Base-by-base conservation (phyloP, 2,797 vertebrate species). In the Sebastes goodei region DNA sequence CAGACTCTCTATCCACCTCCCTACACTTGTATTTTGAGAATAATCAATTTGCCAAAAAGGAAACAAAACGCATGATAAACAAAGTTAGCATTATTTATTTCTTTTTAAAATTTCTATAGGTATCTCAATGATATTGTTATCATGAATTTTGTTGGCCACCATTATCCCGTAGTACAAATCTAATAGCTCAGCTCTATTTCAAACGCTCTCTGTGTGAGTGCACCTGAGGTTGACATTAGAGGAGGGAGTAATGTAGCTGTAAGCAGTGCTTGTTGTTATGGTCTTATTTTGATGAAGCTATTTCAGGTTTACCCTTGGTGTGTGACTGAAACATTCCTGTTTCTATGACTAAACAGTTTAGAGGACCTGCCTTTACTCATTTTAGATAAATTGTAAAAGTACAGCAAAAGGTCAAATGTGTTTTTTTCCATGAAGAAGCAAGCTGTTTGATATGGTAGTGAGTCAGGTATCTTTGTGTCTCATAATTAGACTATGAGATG, bases 221-320 rank as follows among this genome's bases (percentile, higher is more conserved):
- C 61, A 61, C 49, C 57, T 4, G 30, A 46, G 38, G 60, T 29
- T 65, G 65, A 68, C 46, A 7, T 55, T 76, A 65, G 17, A 49
- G 52, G 42, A 23, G 5, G 15, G 35, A 70, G 25, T 17, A 29
- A 59, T 52, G 74, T 25, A 20, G n/a, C 35, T 63, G 27, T 11
- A 35, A 42, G 65, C 52, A 12, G 20, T 4, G 57, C 52, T 59
- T 55, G 76, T 55, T 60, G n/a, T 33, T 56, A 4, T 29, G 12
- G 7, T 66, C 35, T 23, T 46, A 29, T 62, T 64, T 74, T 76
- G 49, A 76, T 79, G 15, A 60, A 78, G 49, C 46, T 61, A 56
- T 74, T 66, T 85, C 64, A 25, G 55, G 59, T 56, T 68, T 52
- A 70, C 15, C 66, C 33, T 80, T 14, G 20, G 1, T 29, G 65